Evolutionary conservation across 2,797 vertebrate species (phyloP), one percentile per base, ranked within the genome.

Genomic region (Avahi laniger): DNA sequence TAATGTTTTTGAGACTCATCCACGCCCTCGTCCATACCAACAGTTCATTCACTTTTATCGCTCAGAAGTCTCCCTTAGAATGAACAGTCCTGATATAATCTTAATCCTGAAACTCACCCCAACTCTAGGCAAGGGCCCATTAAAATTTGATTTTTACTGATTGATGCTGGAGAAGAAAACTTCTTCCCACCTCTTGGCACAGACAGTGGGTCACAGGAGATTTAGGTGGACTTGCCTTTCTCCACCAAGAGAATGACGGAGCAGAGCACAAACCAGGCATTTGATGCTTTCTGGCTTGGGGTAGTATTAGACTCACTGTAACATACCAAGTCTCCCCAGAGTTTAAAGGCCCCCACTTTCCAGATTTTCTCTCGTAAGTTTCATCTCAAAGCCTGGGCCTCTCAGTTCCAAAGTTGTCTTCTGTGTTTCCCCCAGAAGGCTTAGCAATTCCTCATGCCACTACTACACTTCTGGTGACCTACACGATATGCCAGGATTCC

Each of bases 101-200:
- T 81, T 41, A 75, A 75, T 50, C n/a, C 59, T 85, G 38, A 88
- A 59, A 46, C 18, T 72, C 63, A 91, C 24, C 54, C 88, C 50
- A 43, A 59, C n/a, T n/a, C 12, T 13, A 35, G 30, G 46, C 28
- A 41, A 91, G n/a, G 50, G 22, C 9, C 57, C 15, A 30, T 35
- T 92, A 41, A 70, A 33, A 33, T 83, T 43, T 35, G 12, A 70
- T 33, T 89, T 92, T 76, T 82, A 76, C 59, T 57, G 43, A 72
- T 20, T 30, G 15, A 67, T 43, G 24, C 78, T 78, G 26, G 54
- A 94, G 48, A 92, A 87, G 82, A 95, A 80, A 92, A 89, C 69
- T 35, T 75, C 50, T 76, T 50, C 30, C n/a, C 26, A 89, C 6
- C 12, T 35, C 30, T 78, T 30, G 33, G 78, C 84, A 70, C 70